These are phyloP conservation scores for Eupithecia dodoneata DNA, from an alignment of 2,888 invertebrate genomes.

Conservation along the genomic window DNA sequence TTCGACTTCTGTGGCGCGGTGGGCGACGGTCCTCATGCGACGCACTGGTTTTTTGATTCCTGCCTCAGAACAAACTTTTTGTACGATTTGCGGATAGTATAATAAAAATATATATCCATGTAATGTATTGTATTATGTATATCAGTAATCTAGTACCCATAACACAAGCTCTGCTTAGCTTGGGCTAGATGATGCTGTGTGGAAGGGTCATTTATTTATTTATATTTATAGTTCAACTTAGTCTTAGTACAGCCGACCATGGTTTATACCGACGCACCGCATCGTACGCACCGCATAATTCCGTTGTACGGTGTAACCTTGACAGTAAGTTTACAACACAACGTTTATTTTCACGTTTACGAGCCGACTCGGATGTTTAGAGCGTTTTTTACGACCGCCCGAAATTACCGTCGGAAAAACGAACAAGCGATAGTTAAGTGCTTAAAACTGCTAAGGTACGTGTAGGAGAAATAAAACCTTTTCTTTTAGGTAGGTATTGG, in stretches of 20 bases:
- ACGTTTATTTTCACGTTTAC: slow-evolving; percentile 74
- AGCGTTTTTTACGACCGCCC: slow-evolving; percentile 72
- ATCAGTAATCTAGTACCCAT: too few relatives aligned
- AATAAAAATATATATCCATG: too few relatives aligned
- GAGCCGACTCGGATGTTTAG: slow-evolving; percentile 70
- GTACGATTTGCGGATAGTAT: too few relatives aligned
- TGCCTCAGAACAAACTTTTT: too few relatives aligned
- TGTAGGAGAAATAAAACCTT: slow-evolving; percentile 4
- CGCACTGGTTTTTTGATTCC: too few relatives aligned
- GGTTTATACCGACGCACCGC: not conserved
- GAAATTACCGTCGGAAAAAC: slow-evolving; percentile 52
- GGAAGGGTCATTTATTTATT: too few relatives aligned
- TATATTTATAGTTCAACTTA: not conserved
- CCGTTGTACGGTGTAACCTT: slow-evolving; percentile 12
- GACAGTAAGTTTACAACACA: slow-evolving; percentile 56
- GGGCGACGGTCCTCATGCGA: too few relatives aligned
- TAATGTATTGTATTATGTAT: too few relatives aligned
- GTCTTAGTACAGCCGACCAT: not conserved
- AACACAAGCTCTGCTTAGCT: too few relatives aligned
- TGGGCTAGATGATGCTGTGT: too few relatives aligned
- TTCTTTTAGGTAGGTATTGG: not conserved
- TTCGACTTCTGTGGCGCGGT: too few relatives aligned
- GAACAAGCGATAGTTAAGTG: slow-evolving; percentile 32
- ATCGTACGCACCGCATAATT: too few relatives aligned
- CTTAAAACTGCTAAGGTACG: slow-evolving; percentile 12